phyloP scores from a whole-genome alignment of 2,888 invertebrate species.

The Gryllus longicercus region DNA sequence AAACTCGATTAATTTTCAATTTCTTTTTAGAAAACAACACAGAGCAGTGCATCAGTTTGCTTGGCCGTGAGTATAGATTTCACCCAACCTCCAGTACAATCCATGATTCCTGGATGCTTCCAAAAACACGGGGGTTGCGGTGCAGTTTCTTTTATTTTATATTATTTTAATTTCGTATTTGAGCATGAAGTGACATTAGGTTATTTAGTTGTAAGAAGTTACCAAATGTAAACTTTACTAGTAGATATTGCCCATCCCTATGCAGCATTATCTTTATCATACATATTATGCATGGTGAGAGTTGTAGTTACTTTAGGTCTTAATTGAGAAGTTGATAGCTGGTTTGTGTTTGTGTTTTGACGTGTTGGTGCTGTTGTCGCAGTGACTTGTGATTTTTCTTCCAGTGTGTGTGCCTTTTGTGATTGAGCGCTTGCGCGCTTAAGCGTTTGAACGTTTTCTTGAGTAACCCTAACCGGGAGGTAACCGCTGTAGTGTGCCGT shows the following conservation, averaged over 20 bases:
- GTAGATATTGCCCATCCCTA: slow-evolving; percentile 18
- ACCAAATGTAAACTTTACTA: slow-evolving; percentile 3
- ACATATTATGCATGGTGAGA: neutral
- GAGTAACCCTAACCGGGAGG: too few species aligned
- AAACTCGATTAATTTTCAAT: slow-evolving; percentile 37
- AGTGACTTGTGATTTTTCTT: too few species aligned
- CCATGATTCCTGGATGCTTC: neutral
- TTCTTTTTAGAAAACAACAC: slow-evolving; percentile 38
- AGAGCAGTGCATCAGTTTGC: slow-evolving; percentile 37
- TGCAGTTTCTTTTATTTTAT: slow-evolving; percentile 18
- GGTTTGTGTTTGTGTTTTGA: too few species aligned
- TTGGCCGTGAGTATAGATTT: slow-evolving; percentile 38
- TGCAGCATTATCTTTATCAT: neutral
- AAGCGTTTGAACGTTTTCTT: too few species aligned
- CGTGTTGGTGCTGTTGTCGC: too few species aligned
- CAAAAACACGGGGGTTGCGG: neutral
- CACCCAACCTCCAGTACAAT: slow-evolving; percentile 17
- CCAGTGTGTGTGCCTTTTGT: too few species aligned
- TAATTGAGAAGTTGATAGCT: neutral
- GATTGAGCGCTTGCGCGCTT: too few species aligned
- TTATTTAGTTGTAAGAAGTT: neutral
- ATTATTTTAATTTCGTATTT: neutral
- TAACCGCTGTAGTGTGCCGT: too few species aligned
- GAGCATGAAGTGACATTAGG: neutral
- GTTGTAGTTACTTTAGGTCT: neutral